phyloP scores from a whole-genome alignment of 53 echinoderm and acorn worm genomes.

The Holothuria scabra region DNA sequence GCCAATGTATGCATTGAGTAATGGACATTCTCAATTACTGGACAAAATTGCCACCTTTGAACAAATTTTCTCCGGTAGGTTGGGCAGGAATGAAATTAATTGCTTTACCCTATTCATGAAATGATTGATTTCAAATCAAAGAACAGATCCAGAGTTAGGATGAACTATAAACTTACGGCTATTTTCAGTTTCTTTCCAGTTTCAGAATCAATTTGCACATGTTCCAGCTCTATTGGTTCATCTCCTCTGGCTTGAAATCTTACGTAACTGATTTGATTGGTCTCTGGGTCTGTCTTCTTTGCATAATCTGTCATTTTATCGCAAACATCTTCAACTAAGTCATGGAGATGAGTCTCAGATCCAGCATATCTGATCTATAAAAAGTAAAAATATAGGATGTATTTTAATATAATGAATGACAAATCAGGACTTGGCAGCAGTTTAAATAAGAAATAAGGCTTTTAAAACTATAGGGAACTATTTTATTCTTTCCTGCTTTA shows the following conservation, averaged over 20 bases:
- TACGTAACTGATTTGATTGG: conserved; percentile 63
- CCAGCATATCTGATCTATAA: conserved; percentile 84
- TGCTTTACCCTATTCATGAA: too few species aligned
- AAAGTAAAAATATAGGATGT: not conserved
- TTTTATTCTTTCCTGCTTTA: too few species aligned
- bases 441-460: too few species aligned
- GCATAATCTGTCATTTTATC: conserved; percentile 90
- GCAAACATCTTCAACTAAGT: conserved; percentile 80
- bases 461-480: too few species aligned
- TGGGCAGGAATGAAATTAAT: too few species aligned
- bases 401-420: not conserved
- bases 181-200: conserved; percentile 68
- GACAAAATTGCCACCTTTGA: too few species aligned
- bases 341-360: conserved; percentile 84
- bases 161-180: conserved; percentile 67
- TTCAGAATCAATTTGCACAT: conserved; percentile 65
- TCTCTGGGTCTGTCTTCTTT: conserved; percentile 68
- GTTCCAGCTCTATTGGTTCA: conserved; percentile 70
- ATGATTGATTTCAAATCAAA: too few species aligned
- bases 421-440: not conserved
- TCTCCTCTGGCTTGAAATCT: conserved; percentile 75
- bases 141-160: too few species aligned
- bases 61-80: too few species aligned
- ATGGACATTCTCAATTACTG: too few species aligned
- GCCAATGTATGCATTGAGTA: too few species aligned